Evolutionary conservation across 1,140 invertebrate genomes (phyloP).

Genomic region (Cephus cinctus): DNA sequence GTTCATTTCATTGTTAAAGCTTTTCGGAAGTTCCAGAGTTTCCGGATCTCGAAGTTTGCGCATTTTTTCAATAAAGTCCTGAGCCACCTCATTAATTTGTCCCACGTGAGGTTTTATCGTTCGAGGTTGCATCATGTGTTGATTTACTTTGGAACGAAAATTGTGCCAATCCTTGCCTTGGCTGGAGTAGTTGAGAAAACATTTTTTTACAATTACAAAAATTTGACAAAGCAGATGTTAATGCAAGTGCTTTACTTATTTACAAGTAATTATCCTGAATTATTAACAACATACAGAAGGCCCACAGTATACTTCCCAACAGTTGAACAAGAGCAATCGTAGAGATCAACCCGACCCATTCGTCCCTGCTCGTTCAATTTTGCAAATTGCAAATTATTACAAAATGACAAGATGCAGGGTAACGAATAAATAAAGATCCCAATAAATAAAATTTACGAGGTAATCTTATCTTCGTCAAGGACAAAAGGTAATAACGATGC

Average conservation of each 20-base stretch:
- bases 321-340: neutral
- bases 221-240: neutral
- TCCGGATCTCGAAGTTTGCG: slow-evolving; percentile 54
- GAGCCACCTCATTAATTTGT: slow-evolving; percentile 53
- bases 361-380: no score
- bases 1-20: slow-evolving; percentile 65
- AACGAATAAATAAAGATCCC: no score
- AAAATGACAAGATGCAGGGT: no score
- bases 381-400: no score
- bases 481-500: no score
- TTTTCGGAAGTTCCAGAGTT: slow-evolving; percentile 55
- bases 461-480: no score
- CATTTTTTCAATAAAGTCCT: slow-evolving; percentile 58
- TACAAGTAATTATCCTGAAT: slow-evolving; percentile 1
- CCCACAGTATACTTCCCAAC: neutral
- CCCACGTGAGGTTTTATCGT: slow-evolving; percentile 53
- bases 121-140: slow-evolving; percentile 58
- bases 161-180: slow-evolving; percentile 59
- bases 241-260: neutral
- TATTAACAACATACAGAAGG: neutral
- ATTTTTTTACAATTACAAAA: neutral
- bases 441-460: no score
- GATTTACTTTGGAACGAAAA: slow-evolving; percentile 57
- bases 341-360: neutral
- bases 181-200: slow-evolving; percentile 31